A percentile compares a stretch with the other conserved stretches of the same genome.
Evolutionary conservation across 2,888 invertebrate species (phyloP).

Genomic region (Hylaea fasciaria): DNA sequence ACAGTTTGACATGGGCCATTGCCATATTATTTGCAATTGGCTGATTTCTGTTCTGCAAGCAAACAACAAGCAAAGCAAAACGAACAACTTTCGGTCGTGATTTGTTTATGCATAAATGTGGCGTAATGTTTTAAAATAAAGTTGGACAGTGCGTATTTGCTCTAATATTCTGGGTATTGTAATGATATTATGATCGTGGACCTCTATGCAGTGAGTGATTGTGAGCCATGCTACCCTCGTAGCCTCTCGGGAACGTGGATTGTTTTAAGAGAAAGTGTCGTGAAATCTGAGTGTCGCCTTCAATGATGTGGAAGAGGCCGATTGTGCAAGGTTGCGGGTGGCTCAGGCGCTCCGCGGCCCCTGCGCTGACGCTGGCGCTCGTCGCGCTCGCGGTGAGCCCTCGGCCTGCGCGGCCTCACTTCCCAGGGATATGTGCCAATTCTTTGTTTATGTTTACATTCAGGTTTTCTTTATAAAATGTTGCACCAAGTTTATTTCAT

Average conservation of each 20-base stretch:
- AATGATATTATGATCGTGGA: conserved; percentile 62
- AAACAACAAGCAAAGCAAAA: not conserved
- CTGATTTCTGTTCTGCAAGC: too few relatives aligned
- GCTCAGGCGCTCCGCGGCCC: conserved; percentile 57
- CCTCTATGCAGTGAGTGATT: conserved; percentile 45
- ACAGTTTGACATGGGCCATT: too few relatives aligned
- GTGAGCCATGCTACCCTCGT: conserved; percentile 59
- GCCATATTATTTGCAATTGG: too few relatives aligned
- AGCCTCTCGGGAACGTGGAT: conserved; percentile 51
- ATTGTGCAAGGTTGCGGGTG: conserved; percentile 73
- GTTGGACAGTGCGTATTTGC: conserved; percentile 25
- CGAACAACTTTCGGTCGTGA: not conserved
- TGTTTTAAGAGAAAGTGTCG: conserved; percentile 80
- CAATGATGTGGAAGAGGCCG: conserved; percentile 84
- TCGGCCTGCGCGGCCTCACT: not conserved
- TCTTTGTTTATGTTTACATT: conserved; percentile 30
- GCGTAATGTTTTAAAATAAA: conserved; percentile 42
- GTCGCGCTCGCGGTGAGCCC: conserved; percentile 64
- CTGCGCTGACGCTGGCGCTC: conserved; percentile 62
- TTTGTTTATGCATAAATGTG: not conserved
- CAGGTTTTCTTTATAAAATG: not conserved
- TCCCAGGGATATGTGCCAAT: not conserved
- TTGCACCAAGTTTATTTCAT: too few relatives aligned
- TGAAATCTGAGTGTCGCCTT: conserved; percentile 80
- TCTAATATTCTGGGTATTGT: conserved; percentile 37